A percentile compares a stretch with the other conserved stretches of the same genome.
Evolutionary conservation across 2,113 vertebrate genomes (phyloP).

Genomic region (Spea multiplicata): DNA sequence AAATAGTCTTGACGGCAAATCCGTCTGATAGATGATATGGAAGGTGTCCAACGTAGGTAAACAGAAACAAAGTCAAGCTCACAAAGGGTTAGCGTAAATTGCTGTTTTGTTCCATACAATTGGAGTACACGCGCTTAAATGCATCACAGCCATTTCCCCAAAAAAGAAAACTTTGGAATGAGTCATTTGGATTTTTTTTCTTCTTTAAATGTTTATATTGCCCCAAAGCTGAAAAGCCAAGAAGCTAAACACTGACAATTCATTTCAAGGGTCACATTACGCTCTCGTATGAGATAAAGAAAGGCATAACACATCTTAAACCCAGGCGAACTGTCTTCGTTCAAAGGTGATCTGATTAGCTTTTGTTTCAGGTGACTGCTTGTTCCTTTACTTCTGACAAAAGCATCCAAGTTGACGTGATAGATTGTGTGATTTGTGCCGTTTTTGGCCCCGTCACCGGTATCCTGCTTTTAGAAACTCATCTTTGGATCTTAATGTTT

Average conservation of each 20-base stretch:
- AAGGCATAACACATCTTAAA: neutral
- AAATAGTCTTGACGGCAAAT: constrained; percentile 36
- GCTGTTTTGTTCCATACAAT: constrained; percentile 23
- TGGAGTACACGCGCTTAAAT: constrained; percentile 3
- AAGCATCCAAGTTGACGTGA: constrained; percentile 10
- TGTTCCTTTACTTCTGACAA: constrained; percentile 30
- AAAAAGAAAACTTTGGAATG: constrained; percentile 22
- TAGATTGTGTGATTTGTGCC: constrained; percentile 18
- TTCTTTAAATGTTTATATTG: constrained; percentile 38
- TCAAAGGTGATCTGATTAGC: constrained; percentile 33
- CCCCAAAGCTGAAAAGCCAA: constrained; percentile 25
- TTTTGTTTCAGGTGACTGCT: constrained; percentile 40
- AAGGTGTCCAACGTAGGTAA: constrained; percentile 17
- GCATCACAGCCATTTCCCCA: constrained; percentile 7
- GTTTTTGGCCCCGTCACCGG: constrained; percentile 19
- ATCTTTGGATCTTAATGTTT: neutral
- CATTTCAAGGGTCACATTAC: constrained; percentile 22
- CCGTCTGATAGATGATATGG: constrained; percentile 29
- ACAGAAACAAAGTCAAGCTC: neutral
- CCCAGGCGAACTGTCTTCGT: constrained; percentile 9
- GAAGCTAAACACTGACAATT: neutral
- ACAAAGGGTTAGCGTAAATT: constrained; percentile 31
- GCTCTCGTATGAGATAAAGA: constrained; percentile 22
- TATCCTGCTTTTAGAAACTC: constrained; percentile 30
- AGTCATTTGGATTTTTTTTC: constrained; percentile 19